phyloP scores from a whole-genome alignment of 2,113 vertebrate genomes.

The Trichechus manatus region DNA sequence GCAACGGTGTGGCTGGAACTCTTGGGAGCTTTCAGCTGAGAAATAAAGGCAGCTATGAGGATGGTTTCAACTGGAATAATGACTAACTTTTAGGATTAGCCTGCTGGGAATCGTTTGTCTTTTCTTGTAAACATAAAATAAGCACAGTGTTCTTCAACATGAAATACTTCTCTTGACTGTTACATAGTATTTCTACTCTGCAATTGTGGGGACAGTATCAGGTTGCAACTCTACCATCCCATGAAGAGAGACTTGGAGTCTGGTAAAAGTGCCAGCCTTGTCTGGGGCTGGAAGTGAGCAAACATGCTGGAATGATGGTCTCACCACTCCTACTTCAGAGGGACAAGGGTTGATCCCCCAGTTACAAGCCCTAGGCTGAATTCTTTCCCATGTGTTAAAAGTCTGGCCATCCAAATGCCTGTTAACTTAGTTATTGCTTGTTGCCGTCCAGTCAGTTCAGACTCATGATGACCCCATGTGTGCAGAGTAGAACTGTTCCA shows the following conservation, averaged over 20 bases:
- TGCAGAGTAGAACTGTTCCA: too few relatives aligned
- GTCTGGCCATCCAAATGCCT: not conserved
- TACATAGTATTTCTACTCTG: not conserved
- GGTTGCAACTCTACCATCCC: not conserved
- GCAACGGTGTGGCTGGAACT: conserved; percentile 44
- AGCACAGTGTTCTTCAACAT: not conserved
- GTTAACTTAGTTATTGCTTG: not conserved
- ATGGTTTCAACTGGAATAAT: conserved; percentile 55
- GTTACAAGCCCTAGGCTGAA: not conserved
- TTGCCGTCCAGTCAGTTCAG: too few relatives aligned
- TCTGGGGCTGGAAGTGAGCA: not conserved
- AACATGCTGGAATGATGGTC: not conserved
- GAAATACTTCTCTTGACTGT: conserved; percentile 57
- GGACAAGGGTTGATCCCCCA: not conserved
- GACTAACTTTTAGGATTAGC: conserved; percentile 62
- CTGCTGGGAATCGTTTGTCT: conserved; percentile 63
- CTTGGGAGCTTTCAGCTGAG: conserved; percentile 61
- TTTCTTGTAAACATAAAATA: conserved; percentile 51
- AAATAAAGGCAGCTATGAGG: conserved; percentile 42
- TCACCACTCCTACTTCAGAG: not conserved
- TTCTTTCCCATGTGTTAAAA: not conserved
- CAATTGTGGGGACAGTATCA: not conserved
- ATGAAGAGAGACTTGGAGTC: not conserved
- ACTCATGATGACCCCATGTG: too few relatives aligned
- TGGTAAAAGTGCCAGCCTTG: not conserved